Percentiles rank a stretch among this genome's conserved stretches.
Conservation (phyloP, 2,888 invertebrate genomes). For the Brenthis daphne region DNA sequence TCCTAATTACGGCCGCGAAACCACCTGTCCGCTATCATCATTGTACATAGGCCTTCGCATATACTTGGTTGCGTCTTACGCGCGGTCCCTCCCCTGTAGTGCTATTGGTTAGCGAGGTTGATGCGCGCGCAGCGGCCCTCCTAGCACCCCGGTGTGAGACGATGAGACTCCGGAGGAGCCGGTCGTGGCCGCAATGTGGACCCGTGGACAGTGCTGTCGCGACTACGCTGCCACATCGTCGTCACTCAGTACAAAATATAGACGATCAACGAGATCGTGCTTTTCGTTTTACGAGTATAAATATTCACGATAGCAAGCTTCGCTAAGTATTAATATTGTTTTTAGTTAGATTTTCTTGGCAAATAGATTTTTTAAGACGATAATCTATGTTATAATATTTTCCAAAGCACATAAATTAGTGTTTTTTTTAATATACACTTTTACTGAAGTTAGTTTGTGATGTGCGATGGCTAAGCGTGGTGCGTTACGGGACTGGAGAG, state of each 20-base stretch:
- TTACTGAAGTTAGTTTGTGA: constrained; percentile 58
- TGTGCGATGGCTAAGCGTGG: constrained; percentile 74
- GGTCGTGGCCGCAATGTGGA: constrained; percentile 70
- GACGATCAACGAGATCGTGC: constrained; percentile 42
- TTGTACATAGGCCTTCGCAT: constrained; percentile 82
- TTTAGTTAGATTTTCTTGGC: constrained; percentile 1
- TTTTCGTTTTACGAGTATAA: constrained; percentile 41
- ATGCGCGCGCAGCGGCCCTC: constrained; percentile 80
- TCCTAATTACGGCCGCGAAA: constrained; percentile 80
- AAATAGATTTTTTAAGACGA: background rate
- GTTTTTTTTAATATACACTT: constrained; percentile 38
- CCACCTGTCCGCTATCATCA: constrained; percentile 80
- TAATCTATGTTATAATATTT: background rate
- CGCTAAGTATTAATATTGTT: constrained; percentile 12
- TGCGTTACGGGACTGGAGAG: constrained; percentile 46
- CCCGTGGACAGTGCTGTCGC: constrained; percentile 68
- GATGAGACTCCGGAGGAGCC: constrained; percentile 69
- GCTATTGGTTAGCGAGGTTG: constrained; percentile 65
- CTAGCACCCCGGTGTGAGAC: constrained; percentile 67
- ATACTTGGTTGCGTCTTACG: constrained; percentile 82
- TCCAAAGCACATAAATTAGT: constrained; percentile 9
- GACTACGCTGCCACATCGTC: constrained; percentile 62
- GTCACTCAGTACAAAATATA: constrained; percentile 45
- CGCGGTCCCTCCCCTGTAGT: constrained; percentile 73
- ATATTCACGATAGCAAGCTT: constrained; percentile 33